Evolutionary conservation across 2,113 vertebrate genomes (phyloP).

Genomic region (Microcebus jonahi): DNA sequence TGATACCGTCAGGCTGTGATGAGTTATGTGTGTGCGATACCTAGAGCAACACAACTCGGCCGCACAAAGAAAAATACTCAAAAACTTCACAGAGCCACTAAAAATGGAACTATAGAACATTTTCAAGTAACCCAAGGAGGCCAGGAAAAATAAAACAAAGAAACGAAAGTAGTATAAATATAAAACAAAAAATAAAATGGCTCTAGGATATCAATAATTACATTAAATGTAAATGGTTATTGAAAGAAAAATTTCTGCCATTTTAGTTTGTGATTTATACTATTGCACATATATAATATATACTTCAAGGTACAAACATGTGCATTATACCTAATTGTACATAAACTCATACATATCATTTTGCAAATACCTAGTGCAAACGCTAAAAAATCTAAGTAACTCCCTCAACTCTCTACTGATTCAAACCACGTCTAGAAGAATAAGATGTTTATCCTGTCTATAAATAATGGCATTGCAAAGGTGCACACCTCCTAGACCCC

Average conservation of each 20-base stretch:
- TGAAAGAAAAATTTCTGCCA: neutral
- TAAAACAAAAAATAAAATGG: neutral
- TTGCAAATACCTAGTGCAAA: neutral
- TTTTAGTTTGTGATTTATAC: neutral
- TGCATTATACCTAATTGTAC: neutral
- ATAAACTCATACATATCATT: neutral
- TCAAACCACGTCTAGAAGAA: neutral
- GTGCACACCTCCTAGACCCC: neutral
- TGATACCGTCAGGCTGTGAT: neutral
- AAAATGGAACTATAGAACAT: neutral
- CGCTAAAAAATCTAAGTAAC: neutral
- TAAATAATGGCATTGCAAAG: no score
- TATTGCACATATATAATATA: neutral
- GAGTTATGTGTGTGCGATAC: neutral
- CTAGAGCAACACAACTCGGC: neutral
- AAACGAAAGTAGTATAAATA: neutral
- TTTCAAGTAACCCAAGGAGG: neutral
- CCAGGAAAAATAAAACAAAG: neutral
- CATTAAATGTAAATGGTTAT: neutral
- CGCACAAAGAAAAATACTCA: neutral
- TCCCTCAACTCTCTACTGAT: neutral
- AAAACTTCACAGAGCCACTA: neutral
- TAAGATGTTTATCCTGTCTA: neutral
- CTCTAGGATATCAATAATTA: neutral
- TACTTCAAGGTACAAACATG: neutral